Conservation (phyloP, 2,113 vertebrate genomes). For the Lota lota region DNA sequence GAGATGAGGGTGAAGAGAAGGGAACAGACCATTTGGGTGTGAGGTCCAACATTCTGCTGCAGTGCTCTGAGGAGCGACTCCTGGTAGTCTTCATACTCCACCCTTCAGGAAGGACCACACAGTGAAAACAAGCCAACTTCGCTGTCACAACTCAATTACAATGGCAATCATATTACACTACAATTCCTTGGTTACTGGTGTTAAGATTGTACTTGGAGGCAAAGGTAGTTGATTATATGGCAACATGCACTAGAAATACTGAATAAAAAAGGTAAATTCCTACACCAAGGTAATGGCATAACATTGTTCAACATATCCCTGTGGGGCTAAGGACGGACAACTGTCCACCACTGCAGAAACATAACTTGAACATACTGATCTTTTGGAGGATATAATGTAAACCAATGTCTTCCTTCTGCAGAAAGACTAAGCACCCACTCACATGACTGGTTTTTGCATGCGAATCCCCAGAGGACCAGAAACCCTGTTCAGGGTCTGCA, state of each 20-base stretch:
- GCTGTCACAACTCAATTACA: not conserved
- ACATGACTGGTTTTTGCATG: slow-evolving; percentile 79
- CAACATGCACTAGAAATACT: too few relatives aligned
- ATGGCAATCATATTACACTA: not conserved
- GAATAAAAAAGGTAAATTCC: too few relatives aligned
- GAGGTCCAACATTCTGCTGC: slow-evolving; percentile 76
- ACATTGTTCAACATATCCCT: too few relatives aligned
- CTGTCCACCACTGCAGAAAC: too few relatives aligned
- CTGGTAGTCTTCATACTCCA: slow-evolving; percentile 86
- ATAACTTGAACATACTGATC: too few relatives aligned
- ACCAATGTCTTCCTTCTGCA: too few relatives aligned
- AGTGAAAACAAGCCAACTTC: not conserved
- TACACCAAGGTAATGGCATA: too few relatives aligned
- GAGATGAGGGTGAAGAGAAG: too few relatives aligned
- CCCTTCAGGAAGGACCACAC: slow-evolving; percentile 62
- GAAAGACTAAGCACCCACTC: slow-evolving; percentile 45
- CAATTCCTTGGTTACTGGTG: not conserved
- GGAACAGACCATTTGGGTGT: slow-evolving; percentile 84
- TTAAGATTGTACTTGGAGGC: too few relatives aligned
- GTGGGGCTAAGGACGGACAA: too few relatives aligned
- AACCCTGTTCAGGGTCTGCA: slow-evolving; percentile 84
- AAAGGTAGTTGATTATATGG: too few relatives aligned
- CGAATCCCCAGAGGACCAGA: slow-evolving; percentile 79
- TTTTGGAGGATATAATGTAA: too few relatives aligned
- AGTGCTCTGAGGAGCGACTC: slow-evolving; percentile 83